Evolutionary conservation across 1,140 invertebrate genomes (phyloP).

Genomic region (Achroia grisella): DNA sequence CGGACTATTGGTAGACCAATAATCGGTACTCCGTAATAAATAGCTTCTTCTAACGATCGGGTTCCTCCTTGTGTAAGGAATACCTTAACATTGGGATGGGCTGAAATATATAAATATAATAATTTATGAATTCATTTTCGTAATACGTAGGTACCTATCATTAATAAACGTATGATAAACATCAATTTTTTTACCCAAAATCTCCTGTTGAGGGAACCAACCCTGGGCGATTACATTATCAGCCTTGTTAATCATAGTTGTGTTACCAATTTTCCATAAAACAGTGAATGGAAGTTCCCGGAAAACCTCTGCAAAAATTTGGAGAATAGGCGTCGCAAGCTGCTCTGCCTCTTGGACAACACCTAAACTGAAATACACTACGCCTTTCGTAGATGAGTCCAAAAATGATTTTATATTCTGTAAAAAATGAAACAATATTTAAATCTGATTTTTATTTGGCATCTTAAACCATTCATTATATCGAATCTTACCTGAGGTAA

Average conservation of each 20-base stretch:
- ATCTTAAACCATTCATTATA: not conserved
- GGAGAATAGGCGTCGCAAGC: slow-evolving; percentile 43
- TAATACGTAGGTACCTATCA: not conserved
- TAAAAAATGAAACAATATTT: slow-evolving; percentile 16
- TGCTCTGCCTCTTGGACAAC: slow-evolving; percentile 62
- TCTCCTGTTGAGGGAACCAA: slow-evolving; percentile 78
- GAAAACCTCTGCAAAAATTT: slow-evolving; percentile 64
- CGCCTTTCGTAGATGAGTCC: slow-evolving; percentile 65
- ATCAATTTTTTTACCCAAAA: slow-evolving; percentile 64
- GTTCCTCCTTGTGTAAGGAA: slow-evolving; percentile 84
- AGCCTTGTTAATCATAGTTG: slow-evolving; percentile 56
- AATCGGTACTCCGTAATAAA: slow-evolving; percentile 81
- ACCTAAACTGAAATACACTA: slow-evolving; percentile 73
- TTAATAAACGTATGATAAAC: not conserved
- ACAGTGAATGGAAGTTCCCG: slow-evolving; percentile 71
- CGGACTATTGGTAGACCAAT: slow-evolving; percentile 80
- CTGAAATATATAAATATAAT: slow-evolving; percentile 55
- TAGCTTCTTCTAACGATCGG: slow-evolving; percentile 80
- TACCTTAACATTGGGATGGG: slow-evolving; percentile 78
- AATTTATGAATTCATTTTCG: too few species aligned
- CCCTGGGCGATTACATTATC: slow-evolving; percentile 65
- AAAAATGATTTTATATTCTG: slow-evolving; percentile 66
- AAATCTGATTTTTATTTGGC: too few species aligned
- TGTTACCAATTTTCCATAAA: slow-evolving; percentile 76
- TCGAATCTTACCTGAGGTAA: slow-evolving; percentile 54